Base-by-base conservation (phyloP, 2,888 invertebrate species). In the Spilarctia lutea region DNA sequence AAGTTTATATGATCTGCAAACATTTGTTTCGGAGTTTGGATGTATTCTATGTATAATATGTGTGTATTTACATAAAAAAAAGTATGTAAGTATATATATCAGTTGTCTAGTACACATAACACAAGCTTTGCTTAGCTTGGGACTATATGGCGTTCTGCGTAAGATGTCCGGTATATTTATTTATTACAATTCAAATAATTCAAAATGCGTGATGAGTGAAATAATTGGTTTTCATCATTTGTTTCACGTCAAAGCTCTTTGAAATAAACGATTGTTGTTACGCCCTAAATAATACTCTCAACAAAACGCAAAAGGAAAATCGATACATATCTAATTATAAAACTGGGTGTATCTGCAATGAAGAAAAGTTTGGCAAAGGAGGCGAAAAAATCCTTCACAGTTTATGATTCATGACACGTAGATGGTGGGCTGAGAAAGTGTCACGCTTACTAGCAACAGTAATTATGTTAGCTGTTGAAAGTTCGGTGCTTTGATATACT, bases 391-490 rank as follows among this genome's bases (percentile, higher is more conserved):
- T 68, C 63, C 60, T 63, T 66, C 56, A 42, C 24, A 65, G 18
- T 52, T 79, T 85, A 76, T 73, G 39, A 83, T 78, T 83, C 85
- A 33, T 42, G 70, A 68, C 83, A 83, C 83, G 83, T 82, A 82
- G 76, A 71, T 69, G 68, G 65, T 71, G 67, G 77, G 68, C 35
- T 63, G 69, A 72, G 78, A 71, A 76, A 71, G 74, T 78, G 78
- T 77, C 80, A 75, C 78, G 83, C 78, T 78, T 75, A 75, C 76
- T 73, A 56, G 30, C 65, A 65, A 68, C 70, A 33, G 77, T 74
- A 77, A 74, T 65, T 66, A 24, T 81, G 78, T 85, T 81, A 78
- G 65, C 68, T 76, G 68, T 76, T 77, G 73, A 72, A 74, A 80
- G 68, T 76, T 68, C 77, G 70, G 66, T 11, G 48, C 48, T 24